Percentiles rank a stretch among this genome's conserved stretches.
These are phyloP conservation scores for Eptatretus atami DNA, from an alignment of 2,797 vertebrate species.

Conservation along the genomic window DNA sequence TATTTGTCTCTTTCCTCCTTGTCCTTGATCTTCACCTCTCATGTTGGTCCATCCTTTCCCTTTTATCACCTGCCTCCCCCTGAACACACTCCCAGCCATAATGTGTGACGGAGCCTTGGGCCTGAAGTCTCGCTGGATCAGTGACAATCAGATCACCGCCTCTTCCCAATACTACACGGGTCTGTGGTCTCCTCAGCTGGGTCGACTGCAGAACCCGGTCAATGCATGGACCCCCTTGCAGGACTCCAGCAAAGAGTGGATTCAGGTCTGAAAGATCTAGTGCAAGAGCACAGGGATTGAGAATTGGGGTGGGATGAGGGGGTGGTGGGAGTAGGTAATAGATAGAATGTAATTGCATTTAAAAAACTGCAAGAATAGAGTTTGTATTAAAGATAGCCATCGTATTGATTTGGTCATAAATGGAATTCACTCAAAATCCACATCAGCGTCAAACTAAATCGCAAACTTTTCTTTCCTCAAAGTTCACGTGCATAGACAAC, in stretches of 20 bases:
- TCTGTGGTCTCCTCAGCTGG: conserved; percentile 54
- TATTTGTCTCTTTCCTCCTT: background rate
- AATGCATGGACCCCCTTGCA: conserved; percentile 71
- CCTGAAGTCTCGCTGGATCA: conserved; percentile 64
- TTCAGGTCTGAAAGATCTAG: conserved; percentile 29
- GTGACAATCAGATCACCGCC: conserved; percentile 60
- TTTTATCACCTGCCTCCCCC: background rate
- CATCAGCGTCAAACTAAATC: too few species aligned
- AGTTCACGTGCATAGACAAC: too few species aligned
- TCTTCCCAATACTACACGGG: conserved; percentile 49
- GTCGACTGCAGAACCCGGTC: conserved; percentile 57
- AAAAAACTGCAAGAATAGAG: too few species aligned
- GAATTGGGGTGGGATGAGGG: too few species aligned
- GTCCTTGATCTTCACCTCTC: background rate
- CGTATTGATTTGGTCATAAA: too few species aligned
- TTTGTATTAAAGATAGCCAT: too few species aligned
- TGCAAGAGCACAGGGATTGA: too few species aligned
- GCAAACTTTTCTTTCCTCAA: too few species aligned
- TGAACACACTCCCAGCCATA: conserved; percentile 21
- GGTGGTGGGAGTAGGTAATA: too few species aligned
- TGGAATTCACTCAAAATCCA: too few species aligned
- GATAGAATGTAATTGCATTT: too few species aligned
- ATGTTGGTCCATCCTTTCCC: background rate
- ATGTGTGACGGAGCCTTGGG: conserved; percentile 62
- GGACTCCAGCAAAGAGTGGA: conserved; percentile 65